Conservation (phyloP, 2,113 vertebrate genomes). For the Puntigrus tetrazona region DNA sequence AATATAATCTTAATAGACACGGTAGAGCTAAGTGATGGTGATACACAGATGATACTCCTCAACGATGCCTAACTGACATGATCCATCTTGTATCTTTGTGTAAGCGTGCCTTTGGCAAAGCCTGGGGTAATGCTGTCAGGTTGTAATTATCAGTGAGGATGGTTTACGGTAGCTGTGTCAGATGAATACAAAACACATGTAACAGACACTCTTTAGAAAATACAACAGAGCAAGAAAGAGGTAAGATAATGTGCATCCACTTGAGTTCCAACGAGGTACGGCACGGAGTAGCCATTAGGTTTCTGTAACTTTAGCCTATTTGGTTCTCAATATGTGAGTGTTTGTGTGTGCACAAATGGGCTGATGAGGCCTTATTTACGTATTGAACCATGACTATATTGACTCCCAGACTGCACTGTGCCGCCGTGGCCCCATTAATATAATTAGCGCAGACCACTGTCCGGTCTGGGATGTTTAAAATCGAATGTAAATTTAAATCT, state of each 20-base stretch:
- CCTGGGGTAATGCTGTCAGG: constrained; percentile 42
- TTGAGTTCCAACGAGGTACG: neutral
- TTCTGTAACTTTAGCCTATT: neutral
- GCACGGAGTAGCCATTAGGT: neutral
- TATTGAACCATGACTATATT: constrained; percentile 6
- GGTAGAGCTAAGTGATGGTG: neutral
- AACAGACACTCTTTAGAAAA: neutral
- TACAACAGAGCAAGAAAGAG: neutral
- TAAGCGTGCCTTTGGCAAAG: constrained; percentile 37
- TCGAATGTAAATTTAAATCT: neutral
- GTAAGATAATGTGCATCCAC: neutral
- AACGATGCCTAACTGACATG: neutral
- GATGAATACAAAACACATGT: constrained; percentile 28
- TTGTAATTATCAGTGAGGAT: constrained; percentile 46
- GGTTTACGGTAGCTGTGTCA: constrained; percentile 31
- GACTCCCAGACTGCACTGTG: neutral
- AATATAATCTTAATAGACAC: neutral
- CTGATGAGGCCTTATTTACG: neutral
- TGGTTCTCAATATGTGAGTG: neutral
- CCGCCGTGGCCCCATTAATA: neutral
- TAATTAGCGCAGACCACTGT: constrained; percentile 18
- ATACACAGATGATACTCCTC: neutral
- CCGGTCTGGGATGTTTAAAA: neutral
- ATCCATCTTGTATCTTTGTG: neutral
- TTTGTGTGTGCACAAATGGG: neutral